Evolutionary conservation across 2,888 invertebrate genomes (phyloP).

Genomic region (Lasioglossum malachurum): DNA sequence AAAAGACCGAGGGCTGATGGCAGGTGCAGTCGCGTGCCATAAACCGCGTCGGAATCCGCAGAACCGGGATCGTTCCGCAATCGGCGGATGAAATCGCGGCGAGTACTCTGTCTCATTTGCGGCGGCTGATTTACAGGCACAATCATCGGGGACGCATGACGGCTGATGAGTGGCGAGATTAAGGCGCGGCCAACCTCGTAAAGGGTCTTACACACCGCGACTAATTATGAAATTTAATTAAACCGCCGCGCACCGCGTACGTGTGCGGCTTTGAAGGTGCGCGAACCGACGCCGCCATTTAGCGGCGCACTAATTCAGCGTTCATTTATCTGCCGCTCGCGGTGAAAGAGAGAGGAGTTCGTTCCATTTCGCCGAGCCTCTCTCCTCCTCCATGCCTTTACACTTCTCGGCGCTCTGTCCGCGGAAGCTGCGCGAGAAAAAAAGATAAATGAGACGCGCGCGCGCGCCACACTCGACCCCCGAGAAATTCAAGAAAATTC

Average conservation of each 20-base stretch:
- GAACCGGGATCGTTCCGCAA: not conserved
- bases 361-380: not conserved
- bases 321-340: slow-evolving; percentile 39
- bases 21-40: not conserved
- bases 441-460: not conserved
- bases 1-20: not conserved
- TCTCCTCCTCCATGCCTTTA: not conserved
- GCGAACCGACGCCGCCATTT: slow-evolving; percentile 40
- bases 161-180: slow-evolving; percentile 52
- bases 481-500: not conserved
- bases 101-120: not conserved
- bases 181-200: slow-evolving; percentile 55
- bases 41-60: not conserved
- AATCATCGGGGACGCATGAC: slow-evolving; percentile 53
- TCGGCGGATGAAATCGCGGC: not conserved
- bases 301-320: slow-evolving; percentile 50
- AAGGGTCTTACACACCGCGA: slow-evolving; percentile 60
- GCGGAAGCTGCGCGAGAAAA: not conserved
- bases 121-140: slow-evolving; percentile 24
- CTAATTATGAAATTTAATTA: slow-evolving; percentile 80
- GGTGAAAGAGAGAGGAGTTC: slow-evolving; percentile 11
- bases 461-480: slow-evolving; percentile 7
- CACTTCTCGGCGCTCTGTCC: slow-evolving; percentile 1
- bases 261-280: slow-evolving; percentile 48
- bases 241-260: slow-evolving; percentile 62